Conservation (phyloP, 1,140 invertebrate genomes). For the Bicyclus anynana region DNA sequence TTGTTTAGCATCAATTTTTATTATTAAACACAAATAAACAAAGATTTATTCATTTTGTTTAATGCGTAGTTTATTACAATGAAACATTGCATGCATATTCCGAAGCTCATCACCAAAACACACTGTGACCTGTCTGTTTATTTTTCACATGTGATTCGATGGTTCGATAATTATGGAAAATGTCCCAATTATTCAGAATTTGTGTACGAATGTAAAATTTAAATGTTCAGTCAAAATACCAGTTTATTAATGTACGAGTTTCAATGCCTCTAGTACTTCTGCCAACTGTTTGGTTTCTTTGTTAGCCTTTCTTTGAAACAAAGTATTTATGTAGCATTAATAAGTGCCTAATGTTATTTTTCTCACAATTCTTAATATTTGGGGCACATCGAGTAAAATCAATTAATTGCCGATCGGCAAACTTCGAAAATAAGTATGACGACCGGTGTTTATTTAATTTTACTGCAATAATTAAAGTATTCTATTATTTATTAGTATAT, state of each 20-base stretch:
- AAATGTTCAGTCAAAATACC: too few species aligned
- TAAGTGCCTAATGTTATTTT: too few species aligned
- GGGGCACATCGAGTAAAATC: not conserved
- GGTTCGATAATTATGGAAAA: constrained; percentile 2
- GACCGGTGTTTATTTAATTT: not conserved
- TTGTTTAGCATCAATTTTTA: not conserved
- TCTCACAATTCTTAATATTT: not conserved
- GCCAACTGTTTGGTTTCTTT: too few species aligned
- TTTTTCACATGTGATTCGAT: constrained; percentile 22
- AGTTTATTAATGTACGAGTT: too few species aligned
- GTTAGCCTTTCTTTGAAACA: too few species aligned
- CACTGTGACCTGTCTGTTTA: constrained; percentile 22
- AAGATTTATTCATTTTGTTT: not conserved
- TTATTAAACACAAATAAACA: too few species aligned
- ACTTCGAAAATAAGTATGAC: not conserved
- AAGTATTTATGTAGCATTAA: too few species aligned
- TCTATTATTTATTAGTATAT: too few species aligned
- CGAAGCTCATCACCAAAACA: constrained; percentile 13
- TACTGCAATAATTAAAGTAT: not conserved
- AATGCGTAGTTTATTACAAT: not conserved
- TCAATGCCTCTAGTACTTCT: too few species aligned
- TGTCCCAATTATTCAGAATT: constrained; percentile 9
- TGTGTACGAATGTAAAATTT: too few species aligned
- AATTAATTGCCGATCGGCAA: not conserved
- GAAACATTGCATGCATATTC: constrained; percentile 10